Evolutionary conservation across 2,797 vertebrate genomes (phyloP), one percentile per base, ranked within the genome.

Genomic region (Chanos chanos): DNA sequence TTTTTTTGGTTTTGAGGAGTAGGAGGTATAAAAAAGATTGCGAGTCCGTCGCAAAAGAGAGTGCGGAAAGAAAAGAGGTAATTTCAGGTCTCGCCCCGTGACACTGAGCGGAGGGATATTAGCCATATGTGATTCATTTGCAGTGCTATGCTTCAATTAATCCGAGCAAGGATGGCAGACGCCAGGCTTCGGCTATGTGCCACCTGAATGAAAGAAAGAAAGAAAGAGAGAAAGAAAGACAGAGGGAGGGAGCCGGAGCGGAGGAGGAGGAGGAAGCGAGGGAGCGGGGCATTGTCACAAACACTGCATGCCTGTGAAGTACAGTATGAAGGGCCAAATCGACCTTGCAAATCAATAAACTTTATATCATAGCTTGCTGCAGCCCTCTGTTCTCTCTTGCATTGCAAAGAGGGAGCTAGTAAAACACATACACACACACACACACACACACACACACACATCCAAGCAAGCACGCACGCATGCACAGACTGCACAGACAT

Each of bases 91-190:
- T 67, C 61, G 22, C 34, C 43, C 3, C 47, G 47, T 56, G 61
- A 49, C 65, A 63, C 40, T 33, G 49, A 60, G 65, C 8, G 63
- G 63, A 69, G 64, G 34, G 66, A 73, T 82, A 83, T 84, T 79
- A 82, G 75, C 81, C 82, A 82, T 86, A 79, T 85, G 81, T 73
- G 77, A 78, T 83, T 85, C 68, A 85, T 88, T 85, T 83, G 75
- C 75, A 81, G 69, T 73, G 73, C 70, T 76, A 81, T 77, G 82
- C 82, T 77, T 82, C 81, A 83, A 83, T 88, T 83, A 83, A 85
- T 84, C 72, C 74, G 79, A 62, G 68, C 72, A 76, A n/a, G 73
- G 80, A 79, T 74, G 79, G 80, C 80, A 77, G 84, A 76, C 76
- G 40, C 72, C 78, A 66, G 73, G 68, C 66, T 74, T 69, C 77